Percentiles rank a stretch among this genome's conserved stretches.
phyloP scores from a whole-genome alignment of 2,113 vertebrate species.

The Centrocercus urophasianus region DNA sequence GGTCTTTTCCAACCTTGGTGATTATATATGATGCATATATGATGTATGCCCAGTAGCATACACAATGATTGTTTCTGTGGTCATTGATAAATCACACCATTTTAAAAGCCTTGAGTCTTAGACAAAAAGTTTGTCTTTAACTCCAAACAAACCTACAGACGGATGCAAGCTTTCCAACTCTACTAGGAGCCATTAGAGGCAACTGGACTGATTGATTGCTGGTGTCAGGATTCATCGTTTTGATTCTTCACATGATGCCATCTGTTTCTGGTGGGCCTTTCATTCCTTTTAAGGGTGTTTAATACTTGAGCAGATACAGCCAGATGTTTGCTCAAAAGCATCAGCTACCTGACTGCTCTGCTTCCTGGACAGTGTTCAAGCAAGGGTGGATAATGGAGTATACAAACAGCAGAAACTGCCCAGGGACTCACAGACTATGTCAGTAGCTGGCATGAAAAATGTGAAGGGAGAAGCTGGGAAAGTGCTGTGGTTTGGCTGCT shows the following conservation, averaged over 20 bases:
- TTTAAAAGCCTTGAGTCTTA: not conserved
- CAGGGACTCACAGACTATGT: not conserved
- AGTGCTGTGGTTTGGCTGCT: not conserved
- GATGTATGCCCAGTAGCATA: not conserved
- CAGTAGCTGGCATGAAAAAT: not conserved
- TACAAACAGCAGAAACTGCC: not conserved
- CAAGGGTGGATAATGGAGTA: not conserved
- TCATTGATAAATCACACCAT: not conserved
- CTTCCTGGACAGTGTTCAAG: not conserved
- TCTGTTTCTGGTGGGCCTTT: not conserved
- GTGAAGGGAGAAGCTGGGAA: not conserved
- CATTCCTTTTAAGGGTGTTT: not conserved
- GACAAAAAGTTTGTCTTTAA: not conserved
- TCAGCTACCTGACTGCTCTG: not conserved
- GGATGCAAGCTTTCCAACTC: not conserved
- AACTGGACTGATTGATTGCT: not conserved
- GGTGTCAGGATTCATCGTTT: not conserved
- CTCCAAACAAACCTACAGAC: not conserved
- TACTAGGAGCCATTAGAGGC: not conserved
- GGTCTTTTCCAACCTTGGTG: no score
- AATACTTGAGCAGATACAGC: not conserved
- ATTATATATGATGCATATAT: no score
- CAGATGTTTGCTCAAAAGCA: not conserved
- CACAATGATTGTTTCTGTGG: not conserved
- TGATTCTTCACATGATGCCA: not conserved